Percentiles rank a stretch among this genome's conserved stretches.
phyloP scores from a whole-genome alignment of 53 echinoderm and acorn worm genomes.

The Patiria pectinifera region DNA sequence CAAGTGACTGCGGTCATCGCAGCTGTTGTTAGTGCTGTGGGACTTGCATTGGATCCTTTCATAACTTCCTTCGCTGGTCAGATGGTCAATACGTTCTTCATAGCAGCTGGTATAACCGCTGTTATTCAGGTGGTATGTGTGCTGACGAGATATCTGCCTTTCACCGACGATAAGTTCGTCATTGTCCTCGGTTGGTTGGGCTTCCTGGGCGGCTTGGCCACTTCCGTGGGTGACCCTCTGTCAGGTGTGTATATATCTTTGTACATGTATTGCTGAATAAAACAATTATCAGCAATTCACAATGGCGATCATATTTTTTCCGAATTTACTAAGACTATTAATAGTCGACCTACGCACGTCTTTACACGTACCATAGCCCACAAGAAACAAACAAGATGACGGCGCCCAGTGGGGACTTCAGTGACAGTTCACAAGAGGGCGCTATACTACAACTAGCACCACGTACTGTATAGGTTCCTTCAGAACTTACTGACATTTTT shows the following conservation, averaged over 20 bases:
- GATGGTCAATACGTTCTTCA: background rate
- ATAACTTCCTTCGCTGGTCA: background rate
- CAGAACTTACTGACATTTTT: too few species aligned
- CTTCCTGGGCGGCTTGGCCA: background rate
- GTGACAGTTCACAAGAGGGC: too few species aligned
- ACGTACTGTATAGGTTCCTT: too few species aligned
- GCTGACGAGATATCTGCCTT: background rate
- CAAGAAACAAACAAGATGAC: too few species aligned
- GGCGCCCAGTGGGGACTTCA: too few species aligned
- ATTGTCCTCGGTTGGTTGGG: slow-evolving; percentile 7
- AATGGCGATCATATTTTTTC: too few species aligned
- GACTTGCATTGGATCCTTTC: background rate
- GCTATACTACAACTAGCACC: too few species aligned
- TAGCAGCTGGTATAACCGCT: background rate
- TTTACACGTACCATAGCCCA: too few species aligned
- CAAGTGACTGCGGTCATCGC: background rate
- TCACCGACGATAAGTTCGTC: background rate
- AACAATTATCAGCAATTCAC: too few species aligned
- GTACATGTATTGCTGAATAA: background rate
- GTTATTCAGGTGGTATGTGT: background rate
- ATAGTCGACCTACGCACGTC: too few species aligned
- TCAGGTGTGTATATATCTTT: background rate
- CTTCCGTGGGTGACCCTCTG: background rate
- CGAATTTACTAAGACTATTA: too few species aligned
- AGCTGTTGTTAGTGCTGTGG: background rate